phyloP scores from a whole-genome alignment of 2,888 invertebrate genomes.

The Agonopterix subpropinquella region DNA sequence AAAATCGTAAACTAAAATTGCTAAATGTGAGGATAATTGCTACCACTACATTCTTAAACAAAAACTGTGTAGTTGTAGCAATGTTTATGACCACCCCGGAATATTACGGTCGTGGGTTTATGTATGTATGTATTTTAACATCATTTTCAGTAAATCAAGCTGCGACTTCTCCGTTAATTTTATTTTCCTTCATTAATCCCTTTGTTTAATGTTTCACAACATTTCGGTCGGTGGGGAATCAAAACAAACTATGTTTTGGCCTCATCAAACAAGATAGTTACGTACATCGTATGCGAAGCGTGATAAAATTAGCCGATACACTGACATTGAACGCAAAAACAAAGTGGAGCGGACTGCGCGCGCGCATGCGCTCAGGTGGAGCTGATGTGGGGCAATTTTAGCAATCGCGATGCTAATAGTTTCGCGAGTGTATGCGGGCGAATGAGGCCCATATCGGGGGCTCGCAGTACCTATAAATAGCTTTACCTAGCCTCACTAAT shows the following conservation, averaged over 20 bases:
- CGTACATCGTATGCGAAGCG: constrained; percentile 54
- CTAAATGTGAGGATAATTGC: too few species aligned
- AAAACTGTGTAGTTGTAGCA: too few species aligned
- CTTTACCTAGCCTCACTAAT: constrained; percentile 38
- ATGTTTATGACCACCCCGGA: too few species aligned
- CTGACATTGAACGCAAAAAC: constrained; percentile 75
- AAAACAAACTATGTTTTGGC: constrained; percentile 67
- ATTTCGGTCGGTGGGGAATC: constrained; percentile 50
- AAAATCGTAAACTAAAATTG: too few species aligned
- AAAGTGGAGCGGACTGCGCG: constrained; percentile 52
- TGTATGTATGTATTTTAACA: too few species aligned
- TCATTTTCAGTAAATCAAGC: too few species aligned
- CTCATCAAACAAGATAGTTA: constrained; percentile 63
- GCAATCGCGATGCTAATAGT: constrained; percentile 41
- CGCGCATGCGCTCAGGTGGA: constrained; percentile 59
- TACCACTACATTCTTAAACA: too few species aligned
- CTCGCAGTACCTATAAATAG: constrained; percentile 20
- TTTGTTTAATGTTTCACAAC: constrained; percentile 21
- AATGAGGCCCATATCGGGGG: constrained; percentile 44
- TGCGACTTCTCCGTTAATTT: too few species aligned
- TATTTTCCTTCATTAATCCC: not conserved
- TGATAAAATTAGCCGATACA: constrained; percentile 72
- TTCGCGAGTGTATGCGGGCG: constrained; percentile 28
- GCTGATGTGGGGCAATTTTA: constrained; percentile 44
- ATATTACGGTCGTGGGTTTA: too few species aligned